Evolutionary conservation across 2,113 vertebrate species (phyloP).

Genomic region (Lonchura striata): DNA sequence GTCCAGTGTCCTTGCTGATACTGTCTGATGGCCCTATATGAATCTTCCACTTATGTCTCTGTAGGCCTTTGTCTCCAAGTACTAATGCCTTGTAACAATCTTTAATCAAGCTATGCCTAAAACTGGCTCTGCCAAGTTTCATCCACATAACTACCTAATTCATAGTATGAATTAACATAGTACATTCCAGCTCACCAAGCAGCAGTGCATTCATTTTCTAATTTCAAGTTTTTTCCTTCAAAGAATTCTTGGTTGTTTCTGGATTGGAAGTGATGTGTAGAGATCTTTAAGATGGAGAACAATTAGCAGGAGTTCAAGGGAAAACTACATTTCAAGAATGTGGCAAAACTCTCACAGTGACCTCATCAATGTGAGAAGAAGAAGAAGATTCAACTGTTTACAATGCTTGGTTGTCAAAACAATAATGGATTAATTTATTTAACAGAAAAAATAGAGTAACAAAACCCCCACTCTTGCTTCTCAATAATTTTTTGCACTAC

Average conservation of each 20-base stretch:
- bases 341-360: background rate
- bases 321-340: background rate
- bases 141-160: background rate
- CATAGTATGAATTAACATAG: background rate
- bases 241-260: background rate
- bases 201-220: background rate
- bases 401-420: background rate
- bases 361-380: background rate
- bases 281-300: background rate
- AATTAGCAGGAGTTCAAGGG: background rate
- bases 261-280: background rate
- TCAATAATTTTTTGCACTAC: background rate
- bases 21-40: fast-evolving
- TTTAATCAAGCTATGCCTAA: background rate
- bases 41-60: background rate
- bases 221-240: background rate
- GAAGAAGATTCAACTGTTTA: background rate
- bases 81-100: background rate
- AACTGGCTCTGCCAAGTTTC: background rate
- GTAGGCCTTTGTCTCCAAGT: background rate
- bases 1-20: background rate
- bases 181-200: background rate
- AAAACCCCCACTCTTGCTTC: background rate
- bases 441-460: background rate
- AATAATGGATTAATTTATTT: background rate